A percentile compares a stretch with the other conserved stretches of the same genome.
Conservation (phyloP, 2,113 vertebrate species). For the Cyanistes caeruleus region DNA sequence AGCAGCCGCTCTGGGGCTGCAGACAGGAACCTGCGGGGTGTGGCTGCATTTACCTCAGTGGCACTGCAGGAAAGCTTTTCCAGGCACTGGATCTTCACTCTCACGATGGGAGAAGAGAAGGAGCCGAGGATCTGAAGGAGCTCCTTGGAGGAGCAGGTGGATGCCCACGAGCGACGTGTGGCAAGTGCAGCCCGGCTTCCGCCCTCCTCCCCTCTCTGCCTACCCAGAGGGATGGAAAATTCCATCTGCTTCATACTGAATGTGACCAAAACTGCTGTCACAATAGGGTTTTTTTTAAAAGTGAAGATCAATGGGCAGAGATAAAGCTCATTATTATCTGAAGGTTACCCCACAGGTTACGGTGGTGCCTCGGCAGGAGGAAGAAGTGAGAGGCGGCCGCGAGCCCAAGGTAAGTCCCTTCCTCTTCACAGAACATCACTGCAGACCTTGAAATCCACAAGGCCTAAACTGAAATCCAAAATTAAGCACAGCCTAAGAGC, state of each 20-base stretch:
- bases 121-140: not conserved
- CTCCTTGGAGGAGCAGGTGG: not conserved
- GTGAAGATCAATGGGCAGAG: not conserved
- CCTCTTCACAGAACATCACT: not conserved
- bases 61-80: not conserved
- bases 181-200: not conserved
- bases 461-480: not conserved
- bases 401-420: conserved; percentile 5
- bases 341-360: not conserved
- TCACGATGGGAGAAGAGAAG: not conserved
- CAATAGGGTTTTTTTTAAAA: not conserved
- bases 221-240: conserved; percentile 59
- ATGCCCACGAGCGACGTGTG: rapidly evolving
- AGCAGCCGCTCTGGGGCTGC: not conserved
- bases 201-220: not conserved
- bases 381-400: not conserved
- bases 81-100: not conserved
- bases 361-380: not conserved
- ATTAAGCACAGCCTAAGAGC: not conserved
- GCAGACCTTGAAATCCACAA: not conserved
- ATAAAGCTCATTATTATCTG: conserved; percentile 41
- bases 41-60: not conserved
- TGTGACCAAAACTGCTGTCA: conserved; percentile 20
- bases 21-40: not conserved
- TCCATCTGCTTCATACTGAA: conserved; percentile 40